Evolutionary conservation across 1,140 invertebrate genomes (phyloP).

Genomic region (Amyelois transitella): DNA sequence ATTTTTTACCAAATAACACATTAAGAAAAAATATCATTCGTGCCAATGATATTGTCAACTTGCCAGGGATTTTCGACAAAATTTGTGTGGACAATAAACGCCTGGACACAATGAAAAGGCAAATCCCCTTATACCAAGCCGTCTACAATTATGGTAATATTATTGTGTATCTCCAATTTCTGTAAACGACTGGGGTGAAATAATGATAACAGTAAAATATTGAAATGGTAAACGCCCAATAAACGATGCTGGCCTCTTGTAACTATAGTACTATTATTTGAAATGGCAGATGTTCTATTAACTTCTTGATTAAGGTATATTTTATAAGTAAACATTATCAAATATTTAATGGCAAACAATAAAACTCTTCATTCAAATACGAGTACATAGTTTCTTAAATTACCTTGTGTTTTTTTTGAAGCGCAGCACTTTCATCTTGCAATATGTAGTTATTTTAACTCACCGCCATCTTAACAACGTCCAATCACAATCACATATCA

Average conservation of each 20-base stretch:
- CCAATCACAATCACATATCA: no score
- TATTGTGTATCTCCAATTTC: constrained; percentile 39
- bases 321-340: no score
- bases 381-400: no score
- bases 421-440: no score
- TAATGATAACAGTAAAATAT: constrained; percentile 13
- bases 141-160: constrained; percentile 50
- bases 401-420: no score
- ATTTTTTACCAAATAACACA: background rate
- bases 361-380: no score
- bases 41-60: constrained; percentile 20
- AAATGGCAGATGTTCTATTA: no score
- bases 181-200: constrained; percentile 27
- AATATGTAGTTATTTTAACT: no score
- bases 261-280: no score
- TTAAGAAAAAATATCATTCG: background rate
- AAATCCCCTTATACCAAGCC: constrained; percentile 28
- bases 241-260: background rate
- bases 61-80: constrained; percentile 29
- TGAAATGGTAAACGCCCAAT: background rate
- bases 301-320: no score
- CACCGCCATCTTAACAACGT: no score
- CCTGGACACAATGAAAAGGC: constrained; percentile 24
- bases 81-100: constrained; percentile 30
- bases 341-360: no score